Evolutionary conservation across 2,113 vertebrate genomes (phyloP), one percentile per base, ranked within the genome.

Genomic region (Ameiurus melas): DNA sequence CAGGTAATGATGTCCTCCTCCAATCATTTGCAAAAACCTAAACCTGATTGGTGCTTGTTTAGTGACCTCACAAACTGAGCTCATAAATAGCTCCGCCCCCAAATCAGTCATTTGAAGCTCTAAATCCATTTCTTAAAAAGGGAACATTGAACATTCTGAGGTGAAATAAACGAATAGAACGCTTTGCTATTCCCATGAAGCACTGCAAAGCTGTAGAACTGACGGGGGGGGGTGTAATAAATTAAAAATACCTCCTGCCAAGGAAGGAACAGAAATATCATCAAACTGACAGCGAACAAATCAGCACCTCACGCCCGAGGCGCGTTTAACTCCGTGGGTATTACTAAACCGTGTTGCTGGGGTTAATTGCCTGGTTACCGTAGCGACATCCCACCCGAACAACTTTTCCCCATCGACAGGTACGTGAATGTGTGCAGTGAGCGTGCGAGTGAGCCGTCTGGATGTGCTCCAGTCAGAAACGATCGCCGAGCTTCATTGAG

Each of bases 381-480:
- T 43, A 39, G 70, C 13, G 57, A 71, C 78, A 58, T 58, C 68
- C 36, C 77, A 77, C 43, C 78, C 87, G 68, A 85, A 88, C 64
- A 84, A 84, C 85, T 83, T 89, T 90, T 85, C 84, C 62, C 84
- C 62, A 79, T 89, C 73, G 86, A 88, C 55, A 68, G 84, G 73
- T 80, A 83, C 68, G 80, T 88, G 86, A 73, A 88, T 86, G 47
- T 88, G 90, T 89, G 86, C 27, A 9, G 78, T 84, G n/a, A 85
- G 84, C 27, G 13, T 64, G 70, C 1, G 43, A 58, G 39, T 30
- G 20, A 58, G 20, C 22, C 30, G 47, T 78, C 60, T 83, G 90
- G 70, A 90, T 68, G 27, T 20, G 36, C 13, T 86, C 82, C 77
- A 79, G 62, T 62, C 83, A 89, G 62, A 66, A 86, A 82, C n/a